Evolutionary conservation across 2,113 vertebrate genomes (phyloP).

Genomic region (Nibea coibor): DNA sequence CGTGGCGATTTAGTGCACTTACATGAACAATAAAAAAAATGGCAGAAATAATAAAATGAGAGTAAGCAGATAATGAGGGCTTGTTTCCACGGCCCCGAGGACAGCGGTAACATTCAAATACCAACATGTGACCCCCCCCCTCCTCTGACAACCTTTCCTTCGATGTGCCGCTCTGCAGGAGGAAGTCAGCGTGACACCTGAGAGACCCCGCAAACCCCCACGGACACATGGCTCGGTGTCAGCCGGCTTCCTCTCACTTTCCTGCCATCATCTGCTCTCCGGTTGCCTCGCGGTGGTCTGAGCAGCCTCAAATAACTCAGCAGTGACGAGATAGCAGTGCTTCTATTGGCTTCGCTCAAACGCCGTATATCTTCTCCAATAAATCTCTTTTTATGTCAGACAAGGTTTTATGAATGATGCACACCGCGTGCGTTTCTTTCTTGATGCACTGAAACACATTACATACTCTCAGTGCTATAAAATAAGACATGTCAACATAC

Average conservation of each 20-base stretch:
- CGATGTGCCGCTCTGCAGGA: slow-evolving; percentile 26
- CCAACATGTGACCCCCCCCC: slow-evolving; percentile 23
- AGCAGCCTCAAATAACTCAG: slow-evolving; percentile 48
- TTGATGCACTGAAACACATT: background rate
- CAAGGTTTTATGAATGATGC: background rate
- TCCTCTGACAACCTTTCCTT: slow-evolving; percentile 20
- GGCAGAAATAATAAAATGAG: background rate
- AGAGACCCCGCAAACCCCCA: slow-evolving; percentile 11
- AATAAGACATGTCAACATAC: background rate
- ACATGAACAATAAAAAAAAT: slow-evolving; percentile 21
- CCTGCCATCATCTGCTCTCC: slow-evolving; percentile 49
- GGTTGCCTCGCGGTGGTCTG: slow-evolving; percentile 20
- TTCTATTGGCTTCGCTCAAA: background rate
- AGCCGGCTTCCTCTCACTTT: slow-evolving; percentile 33
- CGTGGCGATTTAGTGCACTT: background rate
- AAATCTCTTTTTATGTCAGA: background rate
- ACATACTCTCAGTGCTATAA: too few species aligned
- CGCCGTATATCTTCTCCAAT: background rate
- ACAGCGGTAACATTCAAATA: slow-evolving; percentile 46
- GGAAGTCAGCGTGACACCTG: slow-evolving; percentile 42
- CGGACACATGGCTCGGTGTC: slow-evolving; percentile 16
- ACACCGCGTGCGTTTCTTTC: too few species aligned
- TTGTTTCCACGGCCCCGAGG: slow-evolving; percentile 33
- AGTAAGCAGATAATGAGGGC: background rate
- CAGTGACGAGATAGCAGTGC: slow-evolving; percentile 5